These are phyloP conservation scores for Mythimna pallens DNA, from an alignment of 2,888 invertebrate genomes.

Conservation along the genomic window DNA sequence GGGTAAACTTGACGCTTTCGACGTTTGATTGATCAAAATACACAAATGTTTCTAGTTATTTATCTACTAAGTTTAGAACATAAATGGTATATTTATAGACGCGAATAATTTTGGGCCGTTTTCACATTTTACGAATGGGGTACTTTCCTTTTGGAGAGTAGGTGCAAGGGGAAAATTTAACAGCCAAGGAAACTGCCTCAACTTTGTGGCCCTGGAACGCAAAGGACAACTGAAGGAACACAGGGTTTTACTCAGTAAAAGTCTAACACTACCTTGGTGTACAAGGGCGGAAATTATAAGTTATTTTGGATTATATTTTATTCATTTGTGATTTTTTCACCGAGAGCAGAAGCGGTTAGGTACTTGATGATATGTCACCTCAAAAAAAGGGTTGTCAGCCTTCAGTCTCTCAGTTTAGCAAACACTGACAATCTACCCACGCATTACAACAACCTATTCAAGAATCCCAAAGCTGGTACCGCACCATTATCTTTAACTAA, in stretches of 20 bases:
- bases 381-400: not conserved
- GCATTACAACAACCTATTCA: constrained; percentile 13
- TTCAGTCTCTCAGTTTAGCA: not conserved
- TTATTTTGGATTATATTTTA: too few species aligned
- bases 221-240: too few species aligned
- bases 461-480: constrained; percentile 29
- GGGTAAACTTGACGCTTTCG: constrained; percentile 27
- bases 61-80: constrained; percentile 10
- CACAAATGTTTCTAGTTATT: constrained; percentile 8
- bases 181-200: not conserved
- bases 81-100: not conserved
- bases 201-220: too few species aligned
- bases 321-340: too few species aligned
- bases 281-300: too few species aligned
- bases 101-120: not conserved
- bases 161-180: not conserved
- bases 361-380: too few species aligned
- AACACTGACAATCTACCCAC: constrained; percentile 33
- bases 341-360: too few species aligned
- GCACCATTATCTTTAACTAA: constrained; percentile 38
- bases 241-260: too few species aligned
- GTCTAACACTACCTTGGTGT: too few species aligned
- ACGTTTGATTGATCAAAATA: constrained; percentile 32
- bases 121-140: not conserved
- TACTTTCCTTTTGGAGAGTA: not conserved